Conservation (phyloP, 1,140 invertebrate species). For the Pectinophora gossypiella region DNA sequence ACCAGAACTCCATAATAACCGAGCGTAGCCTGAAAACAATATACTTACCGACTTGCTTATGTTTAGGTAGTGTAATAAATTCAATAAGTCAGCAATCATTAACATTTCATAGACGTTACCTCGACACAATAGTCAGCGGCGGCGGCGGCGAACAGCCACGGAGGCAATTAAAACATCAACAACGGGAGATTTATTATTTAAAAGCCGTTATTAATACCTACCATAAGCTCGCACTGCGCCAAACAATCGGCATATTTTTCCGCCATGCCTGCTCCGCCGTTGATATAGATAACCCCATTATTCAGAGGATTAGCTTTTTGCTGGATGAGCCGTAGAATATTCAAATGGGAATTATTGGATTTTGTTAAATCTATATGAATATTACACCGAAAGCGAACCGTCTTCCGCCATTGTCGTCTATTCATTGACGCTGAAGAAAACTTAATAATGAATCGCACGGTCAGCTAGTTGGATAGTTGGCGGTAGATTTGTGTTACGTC, state of each 20-base stretch:
- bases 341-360: slow-evolving; percentile 71
- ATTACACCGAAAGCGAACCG: slow-evolving; percentile 25
- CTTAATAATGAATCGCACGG: too few relatives aligned
- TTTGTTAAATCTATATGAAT: slow-evolving; percentile 46
- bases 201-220: slow-evolving; percentile 34
- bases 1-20: too few relatives aligned
- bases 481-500: slow-evolving; percentile 8
- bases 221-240: slow-evolving; percentile 27
- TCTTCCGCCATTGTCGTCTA: slow-evolving; percentile 25
- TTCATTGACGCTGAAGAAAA: too few relatives aligned
- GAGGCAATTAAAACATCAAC: slow-evolving; percentile 30
- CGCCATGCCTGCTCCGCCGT: slow-evolving; percentile 52
- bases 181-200: slow-evolving; percentile 35
- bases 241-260: slow-evolving; percentile 65
- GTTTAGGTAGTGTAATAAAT: too few relatives aligned
- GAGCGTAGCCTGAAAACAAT: too few relatives aligned
- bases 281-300: slow-evolving; percentile 72
- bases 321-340: slow-evolving; percentile 65
- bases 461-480: not conserved
- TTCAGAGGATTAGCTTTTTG: slow-evolving; percentile 72
- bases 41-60: too few relatives aligned
- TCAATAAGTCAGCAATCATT: not conserved
- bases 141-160: slow-evolving; percentile 7
- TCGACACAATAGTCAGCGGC: not conserved
- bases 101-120: not conserved